Evolutionary conservation across 1,140 invertebrate species (phyloP), one percentile per base, ranked within the genome.

Genomic region (Caenorhabditis latens): DNA sequence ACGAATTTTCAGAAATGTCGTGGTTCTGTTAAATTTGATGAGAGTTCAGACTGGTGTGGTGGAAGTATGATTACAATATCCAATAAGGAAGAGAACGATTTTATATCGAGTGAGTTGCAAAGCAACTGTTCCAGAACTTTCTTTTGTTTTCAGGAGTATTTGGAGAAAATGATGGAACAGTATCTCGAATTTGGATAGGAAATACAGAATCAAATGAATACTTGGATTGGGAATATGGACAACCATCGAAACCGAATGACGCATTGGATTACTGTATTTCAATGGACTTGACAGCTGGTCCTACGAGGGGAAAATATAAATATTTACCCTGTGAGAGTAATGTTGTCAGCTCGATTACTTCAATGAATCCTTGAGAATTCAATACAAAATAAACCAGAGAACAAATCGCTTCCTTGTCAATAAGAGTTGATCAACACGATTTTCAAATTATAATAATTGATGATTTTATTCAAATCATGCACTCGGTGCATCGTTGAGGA

Each of bases 401-500:
- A 63, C 24, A 19, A 40, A 3, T 63, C 2, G 65, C 46, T 71
- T 71, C 42, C 16, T 13, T 43, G 42, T 71, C 65, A 71, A 71
- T 5, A 71, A 43, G 8, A 71, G 13, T 4, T 3, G 11, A 46
- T 19, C 42, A 71, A 71, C 65, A 43, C 14, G 40, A 71, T 43
- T 71, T 46, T 16, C 19, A 71, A 19, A 13, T 46, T 7, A 71
- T 16, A 43, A 16, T 71, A 16, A 43, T 71, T 46, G 2, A 6
- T 71, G 65, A 19, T 71, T 43, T n/a, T 13, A 71, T 71, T 71
- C 65, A 71, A 71, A 71, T 71, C 46, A 32, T 71, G 65, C 65
- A 71, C 65, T 14, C 13, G 16, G 42, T 71, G 19, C 65, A 71
- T 19, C 9, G 1, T 13, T 1, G 11, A 63, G 24, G 61, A 63